phyloP scores from a whole-genome alignment of 1,140 invertebrate genomes.

The Hormaphis cornu region DNA sequence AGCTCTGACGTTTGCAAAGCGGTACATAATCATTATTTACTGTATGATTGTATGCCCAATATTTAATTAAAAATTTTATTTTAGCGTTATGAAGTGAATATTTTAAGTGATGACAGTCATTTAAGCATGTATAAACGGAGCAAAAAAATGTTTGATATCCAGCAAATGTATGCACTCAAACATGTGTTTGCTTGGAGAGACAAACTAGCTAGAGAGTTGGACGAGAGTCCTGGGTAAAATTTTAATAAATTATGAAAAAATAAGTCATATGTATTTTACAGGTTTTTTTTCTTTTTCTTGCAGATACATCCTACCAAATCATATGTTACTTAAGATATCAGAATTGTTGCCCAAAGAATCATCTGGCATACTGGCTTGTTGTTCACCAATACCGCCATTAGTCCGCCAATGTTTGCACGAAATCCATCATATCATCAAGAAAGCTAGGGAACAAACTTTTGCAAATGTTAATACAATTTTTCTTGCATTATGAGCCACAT shows the following conservation, averaged over 20 bases:
- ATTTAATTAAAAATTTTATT: slow-evolving; percentile 33
- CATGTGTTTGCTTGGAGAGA: slow-evolving; percentile 86
- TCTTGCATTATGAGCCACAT: no score
- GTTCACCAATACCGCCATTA: slow-evolving; percentile 83
- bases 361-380: slow-evolving; percentile 87
- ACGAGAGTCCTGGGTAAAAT: slow-evolving; percentile 73
- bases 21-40: slow-evolving; percentile 39
- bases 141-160: slow-evolving; percentile 72
- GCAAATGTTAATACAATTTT: slow-evolving; percentile 48
- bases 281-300: slow-evolving; percentile 36
- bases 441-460: slow-evolving; percentile 62
- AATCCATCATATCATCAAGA: slow-evolving; percentile 66
- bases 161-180: slow-evolving; percentile 73
- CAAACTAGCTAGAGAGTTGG: slow-evolving; percentile 67
- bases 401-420: slow-evolving; percentile 65
- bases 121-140: slow-evolving; percentile 65
- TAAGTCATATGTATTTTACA: not conserved
- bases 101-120: slow-evolving; percentile 62
- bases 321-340: slow-evolving; percentile 86
- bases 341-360: slow-evolving; percentile 85
- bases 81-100: slow-evolving; percentile 71
- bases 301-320: slow-evolving; percentile 87
- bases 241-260: slow-evolving; percentile 34
- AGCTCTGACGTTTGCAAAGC: slow-evolving; percentile 64
- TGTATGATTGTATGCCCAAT: not conserved